Percentiles rank a stretch among this genome's conserved stretches.
Conservation (phyloP, 2,888 invertebrate species). For the Scaptomyza tumidula region DNA sequence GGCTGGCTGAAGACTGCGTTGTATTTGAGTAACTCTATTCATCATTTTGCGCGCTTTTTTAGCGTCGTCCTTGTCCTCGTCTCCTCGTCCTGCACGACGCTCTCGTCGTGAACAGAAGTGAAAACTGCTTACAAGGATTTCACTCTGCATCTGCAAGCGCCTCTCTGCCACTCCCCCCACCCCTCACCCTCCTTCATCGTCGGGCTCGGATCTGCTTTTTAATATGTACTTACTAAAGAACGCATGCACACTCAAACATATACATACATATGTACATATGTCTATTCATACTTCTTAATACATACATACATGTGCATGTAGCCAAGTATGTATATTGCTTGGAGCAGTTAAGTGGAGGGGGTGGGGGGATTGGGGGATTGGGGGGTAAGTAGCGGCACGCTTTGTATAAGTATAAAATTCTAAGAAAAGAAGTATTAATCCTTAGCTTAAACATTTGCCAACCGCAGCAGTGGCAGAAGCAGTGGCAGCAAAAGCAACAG, state of each 20-base stretch:
- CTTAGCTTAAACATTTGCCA: constrained; percentile 80
- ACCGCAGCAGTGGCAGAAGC: constrained; percentile 58
- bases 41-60: constrained; percentile 74
- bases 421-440: constrained; percentile 78
- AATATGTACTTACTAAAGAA: constrained; percentile 53
- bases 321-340: constrained; percentile 7
- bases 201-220: constrained; percentile 32
- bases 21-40: constrained; percentile 78
- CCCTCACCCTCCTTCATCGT: constrained; percentile 6
- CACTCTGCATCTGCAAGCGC: constrained; percentile 39
- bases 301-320: constrained; percentile 1
- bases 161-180: not conserved
- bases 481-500: constrained; percentile 58
- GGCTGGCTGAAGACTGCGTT: constrained; percentile 13
- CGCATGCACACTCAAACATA: constrained; percentile 33
- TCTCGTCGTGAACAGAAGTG: constrained; percentile 61
- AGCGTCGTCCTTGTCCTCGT: constrained; percentile 28
- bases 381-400: constrained; percentile 1
- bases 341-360: not conserved
- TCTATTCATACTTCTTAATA: constrained; percentile 9
- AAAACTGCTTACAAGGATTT: constrained; percentile 81
- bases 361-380: not conserved
- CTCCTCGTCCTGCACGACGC: constrained; percentile 4
- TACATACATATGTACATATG: constrained; percentile 5
- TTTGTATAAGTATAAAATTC: constrained; percentile 74